Base-by-base conservation (phyloP, 2,113 vertebrate genomes). In the Pseudorasbora parva region DNA sequence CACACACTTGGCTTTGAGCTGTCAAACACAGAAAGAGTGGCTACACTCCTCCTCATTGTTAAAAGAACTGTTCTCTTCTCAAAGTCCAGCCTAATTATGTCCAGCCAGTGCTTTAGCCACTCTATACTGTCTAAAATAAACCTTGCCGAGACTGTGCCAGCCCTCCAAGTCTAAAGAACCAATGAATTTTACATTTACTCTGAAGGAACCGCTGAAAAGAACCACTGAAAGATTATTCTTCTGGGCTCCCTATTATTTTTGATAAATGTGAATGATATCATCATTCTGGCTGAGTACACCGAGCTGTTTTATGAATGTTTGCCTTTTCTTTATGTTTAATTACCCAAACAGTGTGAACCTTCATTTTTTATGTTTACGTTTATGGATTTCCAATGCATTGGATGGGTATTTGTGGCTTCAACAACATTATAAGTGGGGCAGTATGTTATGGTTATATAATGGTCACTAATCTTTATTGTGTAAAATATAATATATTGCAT, bases 31-130 rank as follows among this genome's bases (percentile, higher is more conserved):
- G 59, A 64, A 64, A 5, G 59, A 66, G 17, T 47, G 43, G 43
- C 78, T 86, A 25, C 85, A 88, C 62, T 86, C 85, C 78, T 86
- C 57, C 59, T 83, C 84, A 71, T 87, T 90, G 86, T 90, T 86
- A 85, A 80, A 87, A 86, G 30, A 80, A 82, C 37, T 84, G 71
- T 86, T 91, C 90, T 90, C 45, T 30, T 88, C 57, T 47, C 82
- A 76, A 82, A 82, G 82, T 77, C 73, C 66, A 68, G 73, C 86
- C 76, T 86, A 83, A 89, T 91, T 89, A 88, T 49, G 81, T 68
- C 81, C 86, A 47, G 64, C 60, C 69, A 62, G 78, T 76, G 43
- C 23, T 72, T 60, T 49, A 66, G 64, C 33, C 45, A 73, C 73
- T 82, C 43, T 47, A n/a, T n/a, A 37, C 72, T 41, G 79, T 82